Evolutionary conservation across 2,113 vertebrate species (phyloP).

Genomic region (Pollachius pollachius): DNA sequence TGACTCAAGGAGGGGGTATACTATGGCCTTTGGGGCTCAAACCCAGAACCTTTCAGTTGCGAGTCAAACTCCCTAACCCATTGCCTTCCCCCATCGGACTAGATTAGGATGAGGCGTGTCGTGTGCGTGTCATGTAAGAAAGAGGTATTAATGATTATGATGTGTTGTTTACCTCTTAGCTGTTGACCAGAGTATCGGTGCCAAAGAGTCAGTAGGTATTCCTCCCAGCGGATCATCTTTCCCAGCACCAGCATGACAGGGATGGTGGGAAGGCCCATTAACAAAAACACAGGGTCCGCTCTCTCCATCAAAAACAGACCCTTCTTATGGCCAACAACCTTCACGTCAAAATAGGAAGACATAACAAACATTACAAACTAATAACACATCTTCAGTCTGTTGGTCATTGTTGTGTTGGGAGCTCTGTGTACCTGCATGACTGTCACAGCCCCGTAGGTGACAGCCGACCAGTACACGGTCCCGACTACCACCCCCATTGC

Average conservation of each 20-base stretch:
- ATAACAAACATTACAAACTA: neutral
- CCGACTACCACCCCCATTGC: conserved; percentile 74
- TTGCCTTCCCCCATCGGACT: no score
- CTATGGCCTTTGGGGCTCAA: no score
- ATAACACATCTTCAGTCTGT: neutral
- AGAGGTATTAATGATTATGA: no score
- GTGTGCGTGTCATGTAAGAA: no score
- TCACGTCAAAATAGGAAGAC: neutral
- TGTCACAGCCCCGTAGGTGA: conserved; percentile 78
- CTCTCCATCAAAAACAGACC: conserved; percentile 75
- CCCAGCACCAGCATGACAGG: conserved; percentile 74
- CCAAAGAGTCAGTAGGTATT: conserved; percentile 73
- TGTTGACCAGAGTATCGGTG: conserved; percentile 60
- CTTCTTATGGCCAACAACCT: conserved; percentile 80
- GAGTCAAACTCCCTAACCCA: no score
- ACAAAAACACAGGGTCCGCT: conserved; percentile 74
- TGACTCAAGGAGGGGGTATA: no score
- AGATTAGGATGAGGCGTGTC: no score
- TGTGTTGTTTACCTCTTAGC: no score
- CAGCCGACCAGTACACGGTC: conserved; percentile 76
- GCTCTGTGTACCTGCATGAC: conserved; percentile 75
- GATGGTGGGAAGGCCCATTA: conserved; percentile 78
- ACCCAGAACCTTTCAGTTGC: no score
- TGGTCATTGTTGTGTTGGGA: neutral
- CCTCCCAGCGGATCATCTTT: conserved; percentile 80